phyloP scores from a whole-genome alignment of 2,888 invertebrate genomes.

The Ellobium chinense region DNA sequence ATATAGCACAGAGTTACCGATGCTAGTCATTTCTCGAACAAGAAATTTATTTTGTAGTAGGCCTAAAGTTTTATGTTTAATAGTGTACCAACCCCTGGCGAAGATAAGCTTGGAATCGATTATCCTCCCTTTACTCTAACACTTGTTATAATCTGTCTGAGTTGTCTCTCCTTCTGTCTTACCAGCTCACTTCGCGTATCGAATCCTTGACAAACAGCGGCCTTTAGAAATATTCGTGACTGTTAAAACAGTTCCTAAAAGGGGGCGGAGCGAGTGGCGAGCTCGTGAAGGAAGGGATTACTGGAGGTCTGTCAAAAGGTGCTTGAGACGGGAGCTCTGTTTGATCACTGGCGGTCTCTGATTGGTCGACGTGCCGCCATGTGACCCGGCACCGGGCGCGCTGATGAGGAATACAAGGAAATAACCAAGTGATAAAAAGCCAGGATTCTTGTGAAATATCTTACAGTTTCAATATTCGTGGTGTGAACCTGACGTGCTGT shows the following conservation, averaged over 20 bases:
- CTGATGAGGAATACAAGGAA: background rate
- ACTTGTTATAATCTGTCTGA: no score
- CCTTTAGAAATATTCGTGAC: background rate
- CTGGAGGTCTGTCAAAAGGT: background rate
- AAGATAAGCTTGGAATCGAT: no score
- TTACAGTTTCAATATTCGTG: background rate
- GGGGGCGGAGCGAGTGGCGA: slow-evolving; percentile 8
- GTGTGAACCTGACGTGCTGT: background rate
- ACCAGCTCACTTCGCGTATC: background rate
- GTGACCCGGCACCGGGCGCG: background rate
- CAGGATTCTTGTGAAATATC: background rate
- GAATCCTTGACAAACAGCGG: background rate
- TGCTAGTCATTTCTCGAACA: no score
- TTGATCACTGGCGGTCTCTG: background rate
- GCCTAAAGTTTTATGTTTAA: no score
- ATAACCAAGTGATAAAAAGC: background rate
- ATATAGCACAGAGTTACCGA: no score
- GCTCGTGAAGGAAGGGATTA: background rate
- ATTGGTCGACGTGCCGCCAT: slow-evolving; percentile 23
- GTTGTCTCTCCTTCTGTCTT: no score
- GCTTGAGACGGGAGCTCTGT: background rate
- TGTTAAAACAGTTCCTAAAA: background rate
- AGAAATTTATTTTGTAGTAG: no score
- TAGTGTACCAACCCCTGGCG: no score
- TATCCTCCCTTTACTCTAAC: no score